A percentile compares a stretch with the other conserved stretches of the same genome.
These are phyloP conservation scores for Paramisgurnus dabryanus DNA, from an alignment of 2,113 vertebrate species.

Conservation along the genomic window DNA sequence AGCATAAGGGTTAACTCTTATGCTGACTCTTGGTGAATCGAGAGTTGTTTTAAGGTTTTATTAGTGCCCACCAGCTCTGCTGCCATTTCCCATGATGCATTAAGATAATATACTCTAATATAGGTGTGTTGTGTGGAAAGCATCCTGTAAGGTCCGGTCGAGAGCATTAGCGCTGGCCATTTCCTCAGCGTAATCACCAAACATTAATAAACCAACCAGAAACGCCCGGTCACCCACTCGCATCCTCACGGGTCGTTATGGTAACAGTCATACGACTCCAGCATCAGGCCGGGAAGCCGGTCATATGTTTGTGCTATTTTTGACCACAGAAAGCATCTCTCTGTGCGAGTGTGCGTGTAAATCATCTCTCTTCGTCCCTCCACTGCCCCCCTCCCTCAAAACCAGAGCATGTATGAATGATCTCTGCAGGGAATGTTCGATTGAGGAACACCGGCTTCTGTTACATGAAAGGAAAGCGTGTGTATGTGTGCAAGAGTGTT, in stretches of 20 bases:
- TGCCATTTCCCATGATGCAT: neutral
- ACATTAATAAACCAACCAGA: conserved; percentile 29
- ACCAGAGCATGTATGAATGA: neutral
- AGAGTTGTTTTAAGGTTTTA: neutral
- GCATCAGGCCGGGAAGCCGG: neutral
- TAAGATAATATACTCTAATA: neutral
- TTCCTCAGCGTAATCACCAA: conserved; percentile 29
- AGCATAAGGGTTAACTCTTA: neutral
- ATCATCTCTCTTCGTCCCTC: neutral
- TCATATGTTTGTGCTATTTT: conserved; percentile 23
- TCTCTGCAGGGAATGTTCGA: neutral
- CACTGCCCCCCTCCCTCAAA: no score
- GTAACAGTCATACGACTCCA: conserved; percentile 14
- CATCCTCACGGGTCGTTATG: neutral
- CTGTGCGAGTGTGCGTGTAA: neutral
- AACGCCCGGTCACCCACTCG: conserved; percentile 2
- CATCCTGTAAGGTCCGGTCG: neutral
- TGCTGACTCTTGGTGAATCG: neutral
- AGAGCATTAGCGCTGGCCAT: conserved; percentile 7
- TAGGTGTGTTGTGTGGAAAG: neutral
- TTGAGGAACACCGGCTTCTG: conserved; percentile 5
- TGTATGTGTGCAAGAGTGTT: neutral
- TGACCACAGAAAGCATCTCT: neutral
- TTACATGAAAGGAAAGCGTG: neutral
- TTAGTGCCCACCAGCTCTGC: neutral